Evolutionary conservation across 2,113 vertebrate genomes (phyloP).

Genomic region (Rhinopithecus roxellana): DNA sequence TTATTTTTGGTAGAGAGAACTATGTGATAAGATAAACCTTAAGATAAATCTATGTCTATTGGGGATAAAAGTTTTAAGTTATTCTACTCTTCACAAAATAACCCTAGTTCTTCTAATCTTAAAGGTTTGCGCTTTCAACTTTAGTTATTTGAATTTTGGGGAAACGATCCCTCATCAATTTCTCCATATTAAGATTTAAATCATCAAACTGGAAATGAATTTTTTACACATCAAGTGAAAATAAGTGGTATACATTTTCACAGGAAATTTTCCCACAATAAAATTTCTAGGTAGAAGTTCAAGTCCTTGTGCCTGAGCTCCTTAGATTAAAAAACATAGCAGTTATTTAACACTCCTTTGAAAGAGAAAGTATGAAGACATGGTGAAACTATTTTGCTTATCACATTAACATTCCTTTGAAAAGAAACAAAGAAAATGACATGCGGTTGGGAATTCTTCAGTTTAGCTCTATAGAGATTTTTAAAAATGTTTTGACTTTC

Average conservation of each 20-base stretch:
- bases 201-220: neutral
- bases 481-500: conserved; percentile 10
- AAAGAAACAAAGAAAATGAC: conserved; percentile 29
- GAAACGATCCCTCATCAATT: neutral
- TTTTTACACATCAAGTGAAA: conserved; percentile 8
- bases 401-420: conserved; percentile 1
- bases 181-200: neutral
- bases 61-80: neutral
- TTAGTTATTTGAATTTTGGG: neutral
- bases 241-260: neutral
- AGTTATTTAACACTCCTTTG: neutral
- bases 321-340: neutral
- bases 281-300: neutral
- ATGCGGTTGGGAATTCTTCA: neutral
- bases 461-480: neutral
- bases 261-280: neutral
- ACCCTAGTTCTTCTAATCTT: neutral
- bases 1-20: neutral
- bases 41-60: neutral
- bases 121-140: neutral
- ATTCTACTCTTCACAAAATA: neutral
- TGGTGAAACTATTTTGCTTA: conserved; percentile 13
- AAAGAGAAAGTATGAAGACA: neutral
- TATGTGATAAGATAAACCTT: neutral
- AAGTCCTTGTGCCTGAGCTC: neutral